Evolutionary conservation across 1,140 invertebrate genomes (phyloP).

Genomic region (Galleria mellonella): DNA sequence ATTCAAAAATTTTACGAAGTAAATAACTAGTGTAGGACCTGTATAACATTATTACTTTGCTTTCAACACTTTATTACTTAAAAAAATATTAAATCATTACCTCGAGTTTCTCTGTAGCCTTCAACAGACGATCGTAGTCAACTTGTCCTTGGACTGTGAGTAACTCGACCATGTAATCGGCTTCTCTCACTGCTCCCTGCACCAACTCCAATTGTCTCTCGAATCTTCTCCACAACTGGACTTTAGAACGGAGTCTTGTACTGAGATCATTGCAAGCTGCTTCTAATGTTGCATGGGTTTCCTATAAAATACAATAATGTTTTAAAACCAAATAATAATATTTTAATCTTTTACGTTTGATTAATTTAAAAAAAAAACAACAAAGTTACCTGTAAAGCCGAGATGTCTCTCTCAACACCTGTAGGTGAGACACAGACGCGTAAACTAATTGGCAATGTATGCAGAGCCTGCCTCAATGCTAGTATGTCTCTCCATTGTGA

Average conservation of each 20-base stretch:
- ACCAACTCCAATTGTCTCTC: constrained; percentile 85
- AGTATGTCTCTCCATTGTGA: constrained; percentile 85
- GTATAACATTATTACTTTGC: too few species aligned
- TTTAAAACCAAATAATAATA: neutral
- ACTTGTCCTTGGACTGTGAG: constrained; percentile 86
- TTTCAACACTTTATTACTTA: too few species aligned
- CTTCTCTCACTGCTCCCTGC: constrained; percentile 85
- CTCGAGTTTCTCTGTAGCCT: constrained; percentile 86
- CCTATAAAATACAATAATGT: constrained; percentile 57
- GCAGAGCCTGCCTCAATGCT: constrained; percentile 81
- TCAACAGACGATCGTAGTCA: constrained; percentile 86
- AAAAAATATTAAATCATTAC: too few species aligned
- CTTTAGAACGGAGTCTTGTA: constrained; percentile 77
- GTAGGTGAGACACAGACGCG: constrained; percentile 84
- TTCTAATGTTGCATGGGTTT: constrained; percentile 82
- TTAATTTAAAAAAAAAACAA: neutral
- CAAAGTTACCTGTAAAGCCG: constrained; percentile 73
- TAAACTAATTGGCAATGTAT: constrained; percentile 82
- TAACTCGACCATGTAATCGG: constrained; percentile 90
- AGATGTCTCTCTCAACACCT: constrained; percentile 83
- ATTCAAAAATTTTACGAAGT: too few species aligned
- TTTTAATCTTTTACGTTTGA: too few species aligned
- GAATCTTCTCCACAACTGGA: constrained; percentile 83
- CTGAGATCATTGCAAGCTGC: constrained; percentile 79
- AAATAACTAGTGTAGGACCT: too few species aligned